A percentile compares a stretch with the other conserved stretches of the same genome.
These are phyloP conservation scores for Otocyon megalotis DNA, from an alignment of 2,113 vertebrate genomes.

Conservation along the genomic window DNA sequence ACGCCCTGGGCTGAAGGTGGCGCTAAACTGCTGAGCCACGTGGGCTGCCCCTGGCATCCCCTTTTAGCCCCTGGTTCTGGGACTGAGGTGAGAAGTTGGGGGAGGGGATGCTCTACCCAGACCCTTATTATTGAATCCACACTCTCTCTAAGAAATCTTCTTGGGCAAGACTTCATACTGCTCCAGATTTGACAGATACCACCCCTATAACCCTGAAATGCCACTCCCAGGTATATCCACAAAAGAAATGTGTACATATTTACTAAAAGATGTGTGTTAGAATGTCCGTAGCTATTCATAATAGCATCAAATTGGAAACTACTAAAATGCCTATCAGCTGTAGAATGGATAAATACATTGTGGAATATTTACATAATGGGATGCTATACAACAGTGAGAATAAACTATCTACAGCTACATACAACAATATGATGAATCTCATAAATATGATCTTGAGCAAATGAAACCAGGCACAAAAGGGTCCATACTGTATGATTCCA, in stretches of 20 bases:
- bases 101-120: not conserved
- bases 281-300: not conserved
- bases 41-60: not conserved
- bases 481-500: not conserved
- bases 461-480: not conserved
- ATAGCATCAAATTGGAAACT: conserved; percentile 16
- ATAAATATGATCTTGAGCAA: not conserved
- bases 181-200: conserved; percentile 19
- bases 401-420: not conserved
- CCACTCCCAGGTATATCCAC: not conserved
- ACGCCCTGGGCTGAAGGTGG: too few relatives aligned
- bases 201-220: not conserved
- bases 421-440: not conserved
- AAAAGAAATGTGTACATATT: not conserved
- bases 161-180: conserved; percentile 11
- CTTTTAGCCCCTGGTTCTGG: not conserved
- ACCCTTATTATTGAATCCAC: not conserved
- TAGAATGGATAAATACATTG: not conserved
- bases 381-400: not conserved
- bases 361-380: not conserved
- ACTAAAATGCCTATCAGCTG: conserved; percentile 15
- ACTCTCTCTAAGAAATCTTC: not conserved
- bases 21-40: too few relatives aligned
- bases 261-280: not conserved
- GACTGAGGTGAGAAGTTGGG: not conserved